phyloP scores from a whole-genome alignment of 2,888 invertebrate species.

The Melipona bicolor region DNA sequence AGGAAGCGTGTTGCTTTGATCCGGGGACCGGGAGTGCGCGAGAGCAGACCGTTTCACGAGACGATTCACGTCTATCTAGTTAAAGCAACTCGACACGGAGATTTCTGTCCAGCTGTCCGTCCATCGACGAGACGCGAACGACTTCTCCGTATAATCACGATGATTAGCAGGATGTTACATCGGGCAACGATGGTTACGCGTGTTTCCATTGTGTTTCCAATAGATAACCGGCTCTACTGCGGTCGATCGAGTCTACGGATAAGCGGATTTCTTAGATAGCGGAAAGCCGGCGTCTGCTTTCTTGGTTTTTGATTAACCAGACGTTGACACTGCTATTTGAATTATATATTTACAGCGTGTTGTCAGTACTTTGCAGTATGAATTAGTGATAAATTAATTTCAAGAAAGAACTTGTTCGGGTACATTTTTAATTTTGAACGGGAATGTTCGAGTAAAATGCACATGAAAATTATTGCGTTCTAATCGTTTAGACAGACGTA shows the following conservation, averaged over 20 bases:
- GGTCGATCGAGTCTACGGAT: background rate
- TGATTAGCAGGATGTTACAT: constrained; percentile 47
- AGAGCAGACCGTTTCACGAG: constrained; percentile 42
- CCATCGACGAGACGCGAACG: constrained; percentile 64
- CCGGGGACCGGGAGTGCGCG: constrained; percentile 16
- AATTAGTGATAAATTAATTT: too few species aligned
- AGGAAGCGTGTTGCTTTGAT: constrained; percentile 59
- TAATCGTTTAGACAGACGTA: too few species aligned
- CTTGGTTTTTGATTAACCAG: constrained; percentile 7
- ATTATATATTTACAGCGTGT: background rate
- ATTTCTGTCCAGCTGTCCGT: constrained; percentile 71
- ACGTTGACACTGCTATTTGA: background rate
- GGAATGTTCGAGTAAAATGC: too few species aligned
- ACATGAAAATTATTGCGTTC: too few species aligned
- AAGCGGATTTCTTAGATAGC: constrained; percentile 4
- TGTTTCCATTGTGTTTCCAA: constrained; percentile 29
- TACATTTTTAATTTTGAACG: too few species aligned
- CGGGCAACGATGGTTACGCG: constrained; percentile 20
- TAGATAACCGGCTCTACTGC: constrained; percentile 13
- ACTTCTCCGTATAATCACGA: constrained; percentile 57
- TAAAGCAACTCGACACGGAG: constrained; percentile 69
- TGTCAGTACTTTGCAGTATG: background rate
- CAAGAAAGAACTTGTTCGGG: too few species aligned
- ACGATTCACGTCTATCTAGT: constrained; percentile 59
- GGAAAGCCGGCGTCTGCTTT: background rate